Conservation (phyloP, 2,797 vertebrate genomes). For the Diceros bicornis region DNA sequence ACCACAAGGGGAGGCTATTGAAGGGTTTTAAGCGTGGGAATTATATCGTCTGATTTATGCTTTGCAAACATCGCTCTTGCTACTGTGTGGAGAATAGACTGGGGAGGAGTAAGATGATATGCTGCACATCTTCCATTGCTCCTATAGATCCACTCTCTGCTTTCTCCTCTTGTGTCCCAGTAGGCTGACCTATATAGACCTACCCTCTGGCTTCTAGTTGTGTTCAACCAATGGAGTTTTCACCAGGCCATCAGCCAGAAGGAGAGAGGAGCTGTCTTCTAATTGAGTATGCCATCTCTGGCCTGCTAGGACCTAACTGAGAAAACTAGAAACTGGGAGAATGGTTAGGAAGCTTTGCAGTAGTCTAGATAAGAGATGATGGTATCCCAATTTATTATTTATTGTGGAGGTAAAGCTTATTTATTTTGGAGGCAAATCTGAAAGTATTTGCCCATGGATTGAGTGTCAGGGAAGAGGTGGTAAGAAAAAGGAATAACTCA, state of each 20-base stretch:
- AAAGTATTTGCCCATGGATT: neutral
- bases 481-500: neutral
- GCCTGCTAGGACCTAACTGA: neutral
- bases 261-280: neutral
- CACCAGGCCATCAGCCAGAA: neutral
- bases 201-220: neutral
- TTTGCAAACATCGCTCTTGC: neutral
- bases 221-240: neutral
- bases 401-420: neutral
- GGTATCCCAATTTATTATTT: neutral
- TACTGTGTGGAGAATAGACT: neutral
- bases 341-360: neutral
- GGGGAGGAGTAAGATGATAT: neutral
- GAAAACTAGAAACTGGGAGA: neutral
- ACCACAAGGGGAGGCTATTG: neutral
- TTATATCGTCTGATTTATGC: neutral
- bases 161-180: neutral
- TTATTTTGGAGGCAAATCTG: conserved; percentile 12
- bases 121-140: neutral
- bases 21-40: neutral
- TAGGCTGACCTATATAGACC: neutral
- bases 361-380: neutral
- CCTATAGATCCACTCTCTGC: neutral
- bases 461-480: neutral
- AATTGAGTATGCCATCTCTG: neutral